Base-by-base conservation (phyloP, 2,888 invertebrate species). In the Allolobophora icterica region DNA sequence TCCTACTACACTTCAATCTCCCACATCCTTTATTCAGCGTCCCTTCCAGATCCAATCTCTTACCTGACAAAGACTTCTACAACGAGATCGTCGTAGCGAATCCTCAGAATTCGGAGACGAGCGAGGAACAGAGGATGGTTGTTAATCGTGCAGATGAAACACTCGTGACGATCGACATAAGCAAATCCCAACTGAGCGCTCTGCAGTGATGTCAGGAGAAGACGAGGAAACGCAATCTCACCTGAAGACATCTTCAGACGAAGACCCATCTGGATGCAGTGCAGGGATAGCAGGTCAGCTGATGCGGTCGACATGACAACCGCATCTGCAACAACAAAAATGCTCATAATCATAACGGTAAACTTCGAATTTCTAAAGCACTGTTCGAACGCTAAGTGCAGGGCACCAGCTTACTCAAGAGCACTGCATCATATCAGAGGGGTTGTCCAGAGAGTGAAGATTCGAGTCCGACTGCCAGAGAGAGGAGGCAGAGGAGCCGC, bases 261-360 rank as follows among this genome's bases (percentile, higher is more conserved):
- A n/a, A 71, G 30, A 71, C 71, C 71, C 71, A 71, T 71, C 71
- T 71, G 71, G n/a, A 71, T 71, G 71, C 71, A n/a, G 71, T 71
- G 71, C 71, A 71, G n/a, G 71, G 71, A 30, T 11, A 71, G 71
- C 30, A 71, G n/a, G n/a, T 71, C 71, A 71, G 71, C n/a, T 8
- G 71, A 71, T 8, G 2, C 71, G 17, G 71, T 71, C 13, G 30
- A 30, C 71, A 71, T 71, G 71, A n/a, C 71, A 71, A 71, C 71
- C 71, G 71, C 71, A 71, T 71, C 71, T 71, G 71, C 8, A 71
- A n/a, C n/a, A n/a, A n/a, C 3, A 71, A 71, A n/a, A 52, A 52
- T 52, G 21, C 21, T 52, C 21, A 1, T 21, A 4, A 52, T 15
- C 24, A n/a, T n/a, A n/a, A n/a, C n/a, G n/a, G 15, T 52, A 52